Evolutionary conservation across 1,140 invertebrate genomes (phyloP), one percentile per base, ranked within the genome.

Genomic region (Telenomus remus): DNA sequence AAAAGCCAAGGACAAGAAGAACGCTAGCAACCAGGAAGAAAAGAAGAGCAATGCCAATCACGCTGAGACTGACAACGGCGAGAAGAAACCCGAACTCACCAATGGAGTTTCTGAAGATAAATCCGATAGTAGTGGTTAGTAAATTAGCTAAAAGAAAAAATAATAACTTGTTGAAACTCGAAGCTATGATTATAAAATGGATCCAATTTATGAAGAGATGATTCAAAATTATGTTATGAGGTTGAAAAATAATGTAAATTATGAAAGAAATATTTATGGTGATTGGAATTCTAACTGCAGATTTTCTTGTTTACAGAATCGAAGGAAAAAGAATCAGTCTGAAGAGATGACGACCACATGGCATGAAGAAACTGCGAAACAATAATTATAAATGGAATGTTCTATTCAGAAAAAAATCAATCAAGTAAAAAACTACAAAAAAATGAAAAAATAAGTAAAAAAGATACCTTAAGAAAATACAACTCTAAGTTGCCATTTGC

Each of bases 1-100:
- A 53, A 93, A 93, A 79, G 86, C 89, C 42, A 92, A 93, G 80
- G 86, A 89, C 37, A 92, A 94, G 88, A 93, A 93, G 81, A 90
- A 91, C 76, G 90, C 91, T 73, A 91, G n/a, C 9, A 39, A 89
- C 79, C 92, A 92, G 64, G 91, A 92, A 73, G 91, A 92, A 47
- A 92, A 92, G 82, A 89, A 92, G 12, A 86, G 81, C 54, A 39
- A 27, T 6, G 19, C 19, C 19, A 27, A 27, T 6, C 19, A 27
- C 19, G 79, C 79, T 7, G 88, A 92, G 77, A 80, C 83, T 13
- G 91, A 92, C 72, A 85, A 86, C 5, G 81, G 81, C 0, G 91
- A 93, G 27, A 89, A 91, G 59, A 92, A 89, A 55, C 80, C 84
- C 4, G 85, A 88, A 79, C 64, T 89, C 50, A 90, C 88, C 76